Percentiles rank a stretch among this genome's conserved stretches.
Conservation (phyloP, 2,888 invertebrate genomes). For the Melipona bicolor region DNA sequence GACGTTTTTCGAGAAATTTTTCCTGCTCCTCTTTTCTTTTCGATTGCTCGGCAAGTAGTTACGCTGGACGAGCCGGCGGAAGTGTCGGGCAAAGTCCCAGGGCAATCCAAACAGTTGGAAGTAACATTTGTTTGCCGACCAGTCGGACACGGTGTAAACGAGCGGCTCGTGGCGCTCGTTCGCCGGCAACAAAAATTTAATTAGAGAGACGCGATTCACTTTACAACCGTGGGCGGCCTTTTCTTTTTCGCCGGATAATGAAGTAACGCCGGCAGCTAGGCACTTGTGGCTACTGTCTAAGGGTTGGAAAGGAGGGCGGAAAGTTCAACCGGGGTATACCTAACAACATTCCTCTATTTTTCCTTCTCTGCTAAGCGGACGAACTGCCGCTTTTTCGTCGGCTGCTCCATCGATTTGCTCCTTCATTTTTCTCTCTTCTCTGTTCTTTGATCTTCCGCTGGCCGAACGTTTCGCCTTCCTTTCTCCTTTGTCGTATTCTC, state of each 20-base stretch:
- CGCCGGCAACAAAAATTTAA: conserved; percentile 66
- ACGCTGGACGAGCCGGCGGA: background rate
- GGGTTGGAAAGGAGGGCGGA: conserved; percentile 49
- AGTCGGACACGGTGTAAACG: conserved; percentile 41
- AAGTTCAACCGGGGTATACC: conserved; percentile 35
- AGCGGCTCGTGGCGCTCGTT: conserved; percentile 39
- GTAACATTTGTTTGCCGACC: conserved; percentile 38
- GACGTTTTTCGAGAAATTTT: background rate
- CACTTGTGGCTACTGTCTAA: conserved; percentile 53
- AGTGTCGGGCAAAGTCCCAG: background rate
- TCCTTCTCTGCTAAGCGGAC: conserved; percentile 41
- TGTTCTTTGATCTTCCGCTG: background rate
- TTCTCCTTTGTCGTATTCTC: background rate
- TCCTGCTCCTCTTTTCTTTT: background rate
- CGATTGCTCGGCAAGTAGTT: background rate
- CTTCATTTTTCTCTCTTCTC: conserved; percentile 24
- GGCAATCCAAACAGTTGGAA: conserved; percentile 33
- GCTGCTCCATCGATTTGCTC: conserved; percentile 51
- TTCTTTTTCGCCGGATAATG: conserved; percentile 59
- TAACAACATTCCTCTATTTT: conserved; percentile 56
- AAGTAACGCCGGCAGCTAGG: conserved; percentile 61
- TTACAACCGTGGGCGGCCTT: conserved; percentile 35
- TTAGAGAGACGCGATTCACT: conserved; percentile 63
- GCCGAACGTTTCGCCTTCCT: conserved; percentile 1
- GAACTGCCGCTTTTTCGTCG: conserved; percentile 48